Conservation (phyloP, 1,140 invertebrate genomes). For the Brachionus calyciflorus region DNA sequence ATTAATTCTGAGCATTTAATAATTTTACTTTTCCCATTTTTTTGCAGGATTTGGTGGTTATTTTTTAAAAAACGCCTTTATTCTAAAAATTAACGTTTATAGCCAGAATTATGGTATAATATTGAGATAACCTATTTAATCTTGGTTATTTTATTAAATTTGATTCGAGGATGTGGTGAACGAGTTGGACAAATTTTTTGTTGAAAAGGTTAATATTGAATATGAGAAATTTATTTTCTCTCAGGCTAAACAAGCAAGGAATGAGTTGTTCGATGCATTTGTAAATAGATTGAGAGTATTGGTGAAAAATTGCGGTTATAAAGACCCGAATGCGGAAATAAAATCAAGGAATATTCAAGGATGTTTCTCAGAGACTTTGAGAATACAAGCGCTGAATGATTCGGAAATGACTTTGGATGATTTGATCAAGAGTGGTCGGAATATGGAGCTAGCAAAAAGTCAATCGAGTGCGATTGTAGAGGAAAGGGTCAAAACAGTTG, state of each 20-base stretch:
- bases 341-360: constrained; percentile 8
- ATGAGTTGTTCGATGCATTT: neutral
- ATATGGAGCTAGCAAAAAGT: neutral
- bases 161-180: neutral
- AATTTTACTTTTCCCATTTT: too few relatives aligned
- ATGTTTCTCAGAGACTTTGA: neutral
- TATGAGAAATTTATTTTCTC: constrained; percentile 9
- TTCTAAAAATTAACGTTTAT: too few relatives aligned
- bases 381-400: neutral
- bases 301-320: neutral
- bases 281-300: neutral
- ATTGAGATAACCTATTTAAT: too few relatives aligned
- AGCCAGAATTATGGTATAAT: too few relatives aligned
- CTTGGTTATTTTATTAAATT: too few relatives aligned
- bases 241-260: neutral
- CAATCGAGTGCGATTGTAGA: neutral
- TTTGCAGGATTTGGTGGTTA: too few relatives aligned
- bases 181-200: neutral
- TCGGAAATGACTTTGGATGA: neutral
- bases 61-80: too few relatives aligned
- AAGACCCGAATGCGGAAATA: neutral
- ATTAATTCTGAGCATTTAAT: too few relatives aligned
- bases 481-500: too few relatives aligned
- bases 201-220: neutral
- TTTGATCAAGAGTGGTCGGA: neutral